Conservation (phyloP, 1,140 invertebrate genomes). For the Solenopsis fugax region DNA sequence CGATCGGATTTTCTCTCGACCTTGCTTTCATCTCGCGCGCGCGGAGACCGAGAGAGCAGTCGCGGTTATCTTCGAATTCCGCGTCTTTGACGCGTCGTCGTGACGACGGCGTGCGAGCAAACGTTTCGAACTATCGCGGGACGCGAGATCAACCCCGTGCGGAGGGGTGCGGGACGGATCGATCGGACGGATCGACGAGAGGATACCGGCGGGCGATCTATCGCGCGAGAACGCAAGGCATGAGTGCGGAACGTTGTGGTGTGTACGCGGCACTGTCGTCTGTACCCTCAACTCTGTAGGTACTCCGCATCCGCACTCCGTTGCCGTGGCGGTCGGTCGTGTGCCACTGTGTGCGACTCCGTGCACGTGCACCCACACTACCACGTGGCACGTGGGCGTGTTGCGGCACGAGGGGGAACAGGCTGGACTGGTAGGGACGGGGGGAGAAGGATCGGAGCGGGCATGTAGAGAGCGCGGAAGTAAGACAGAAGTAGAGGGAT, state of each 20-base stretch:
- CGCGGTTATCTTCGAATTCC: slow-evolving; percentile 26
- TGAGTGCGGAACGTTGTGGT: slow-evolving; percentile 80
- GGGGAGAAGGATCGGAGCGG: slow-evolving; percentile 15
- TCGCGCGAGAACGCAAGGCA: slow-evolving; percentile 75
- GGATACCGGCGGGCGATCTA: slow-evolving; percentile 66
- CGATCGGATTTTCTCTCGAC: slow-evolving; percentile 35
- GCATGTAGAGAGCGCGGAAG: slow-evolving; percentile 40
- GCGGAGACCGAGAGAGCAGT: slow-evolving; percentile 10
- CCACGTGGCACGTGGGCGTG: slow-evolving; percentile 70
- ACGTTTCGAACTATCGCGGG: slow-evolving; percentile 1
- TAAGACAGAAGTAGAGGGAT: slow-evolving; percentile 44
- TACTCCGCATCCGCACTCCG: slow-evolving; percentile 77
- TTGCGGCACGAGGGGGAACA: slow-evolving; percentile 46
- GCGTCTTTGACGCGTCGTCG: slow-evolving; percentile 31
- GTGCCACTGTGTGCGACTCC: slow-evolving; percentile 50
- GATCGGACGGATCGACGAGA: slow-evolving; percentile 39
- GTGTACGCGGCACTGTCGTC: slow-evolving; percentile 81
- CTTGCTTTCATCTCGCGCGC: slow-evolving; percentile 36
- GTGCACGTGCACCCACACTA: slow-evolving; percentile 40
- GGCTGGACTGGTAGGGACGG: slow-evolving; percentile 42
- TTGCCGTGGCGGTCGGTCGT: slow-evolving; percentile 33
- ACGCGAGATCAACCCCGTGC: neutral
- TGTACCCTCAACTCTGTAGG: slow-evolving; percentile 75
- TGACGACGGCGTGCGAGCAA: neutral
- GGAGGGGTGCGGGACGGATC: slow-evolving; percentile 14